Percentiles rank a stretch among this genome's conserved stretches.
phyloP scores from a whole-genome alignment of 53 echinoderm and acorn worm genomes.

The Paelopatides confundens region DNA sequence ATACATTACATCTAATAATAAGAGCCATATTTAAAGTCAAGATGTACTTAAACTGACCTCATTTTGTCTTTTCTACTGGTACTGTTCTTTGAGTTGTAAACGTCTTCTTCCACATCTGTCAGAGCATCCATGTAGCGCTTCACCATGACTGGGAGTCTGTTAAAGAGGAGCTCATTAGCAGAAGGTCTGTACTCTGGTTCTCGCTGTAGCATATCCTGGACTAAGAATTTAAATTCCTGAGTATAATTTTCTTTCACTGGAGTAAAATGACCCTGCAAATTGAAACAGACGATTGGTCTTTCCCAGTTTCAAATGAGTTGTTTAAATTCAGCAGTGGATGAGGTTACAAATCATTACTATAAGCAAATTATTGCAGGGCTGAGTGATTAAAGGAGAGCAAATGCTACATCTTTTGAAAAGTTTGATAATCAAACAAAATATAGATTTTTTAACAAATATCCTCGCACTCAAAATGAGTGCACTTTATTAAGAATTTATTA shows the following conservation, averaged over 20 bases:
- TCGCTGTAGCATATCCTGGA: constrained; percentile 95
- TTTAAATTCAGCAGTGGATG: neutral
- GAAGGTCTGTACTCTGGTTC: constrained; percentile 98
- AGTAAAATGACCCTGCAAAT: constrained; percentile 89
- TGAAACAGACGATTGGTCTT: neutral
- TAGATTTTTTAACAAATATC: no score
- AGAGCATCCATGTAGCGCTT: constrained; percentile 81
- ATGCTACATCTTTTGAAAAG: no score
- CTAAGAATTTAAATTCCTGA: constrained; percentile 91
- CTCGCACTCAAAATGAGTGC: no score
- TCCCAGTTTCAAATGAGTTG: neutral
- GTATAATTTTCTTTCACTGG: constrained; percentile 96
- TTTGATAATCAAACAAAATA: no score
- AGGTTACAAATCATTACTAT: neutral
- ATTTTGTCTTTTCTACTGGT: constrained; percentile 73
- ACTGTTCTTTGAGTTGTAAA: constrained; percentile 63
- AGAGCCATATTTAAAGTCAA: no score
- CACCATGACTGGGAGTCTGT: constrained; percentile 79
- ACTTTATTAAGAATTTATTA: no score
- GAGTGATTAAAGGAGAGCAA: no score
- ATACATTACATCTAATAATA: no score
- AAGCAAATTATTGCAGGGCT: no score
- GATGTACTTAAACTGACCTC: constrained; percentile 68
- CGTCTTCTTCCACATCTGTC: constrained; percentile 86
- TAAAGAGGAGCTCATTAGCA: constrained; percentile 86